Evolutionary conservation across 1,140 invertebrate genomes (phyloP).

Genomic region (Anadara kagoshimensis): DNA sequence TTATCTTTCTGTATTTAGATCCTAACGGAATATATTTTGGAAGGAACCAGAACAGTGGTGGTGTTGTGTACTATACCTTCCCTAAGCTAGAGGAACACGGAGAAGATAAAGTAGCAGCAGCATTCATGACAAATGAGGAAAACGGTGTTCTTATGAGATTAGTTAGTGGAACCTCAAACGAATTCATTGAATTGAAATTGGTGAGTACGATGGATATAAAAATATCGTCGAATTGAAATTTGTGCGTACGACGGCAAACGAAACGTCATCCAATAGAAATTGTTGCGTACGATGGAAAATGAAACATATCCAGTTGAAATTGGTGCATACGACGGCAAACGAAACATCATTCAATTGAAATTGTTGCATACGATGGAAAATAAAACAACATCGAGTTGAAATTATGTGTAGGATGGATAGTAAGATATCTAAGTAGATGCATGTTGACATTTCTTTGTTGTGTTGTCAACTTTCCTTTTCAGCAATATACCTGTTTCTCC

Average conservation of each 20-base stretch:
- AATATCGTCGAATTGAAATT: too few species aligned
- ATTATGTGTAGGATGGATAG: not conserved
- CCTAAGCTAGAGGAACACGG: constrained; percentile 16
- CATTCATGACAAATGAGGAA: constrained; percentile 64
- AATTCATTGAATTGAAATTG: constrained; percentile 64
- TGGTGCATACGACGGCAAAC: too few species aligned
- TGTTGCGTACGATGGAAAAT: too few species aligned
- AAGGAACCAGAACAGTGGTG: constrained; percentile 27
- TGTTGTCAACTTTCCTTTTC: too few species aligned
- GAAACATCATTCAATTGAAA: not conserved
- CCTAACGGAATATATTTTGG: constrained; percentile 57
- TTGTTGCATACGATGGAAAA: not conserved
- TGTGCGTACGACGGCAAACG: too few species aligned
- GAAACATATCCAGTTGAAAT: too few species aligned
- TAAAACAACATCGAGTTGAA: not conserved
- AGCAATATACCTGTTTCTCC: too few species aligned
- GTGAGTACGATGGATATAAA: constrained; percentile 38
- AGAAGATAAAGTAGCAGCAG: constrained; percentile 61
- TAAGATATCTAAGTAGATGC: not conserved
- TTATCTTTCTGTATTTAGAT: constrained; percentile 45
- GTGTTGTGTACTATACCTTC: constrained; percentile 54
- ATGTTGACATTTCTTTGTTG: too few species aligned
- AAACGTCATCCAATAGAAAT: too few species aligned
- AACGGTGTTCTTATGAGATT: constrained; percentile 59
- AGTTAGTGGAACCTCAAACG: constrained; percentile 46